Conservation (phyloP, 1,140 invertebrate species). For the Zaprionus kolodkinae region DNA sequence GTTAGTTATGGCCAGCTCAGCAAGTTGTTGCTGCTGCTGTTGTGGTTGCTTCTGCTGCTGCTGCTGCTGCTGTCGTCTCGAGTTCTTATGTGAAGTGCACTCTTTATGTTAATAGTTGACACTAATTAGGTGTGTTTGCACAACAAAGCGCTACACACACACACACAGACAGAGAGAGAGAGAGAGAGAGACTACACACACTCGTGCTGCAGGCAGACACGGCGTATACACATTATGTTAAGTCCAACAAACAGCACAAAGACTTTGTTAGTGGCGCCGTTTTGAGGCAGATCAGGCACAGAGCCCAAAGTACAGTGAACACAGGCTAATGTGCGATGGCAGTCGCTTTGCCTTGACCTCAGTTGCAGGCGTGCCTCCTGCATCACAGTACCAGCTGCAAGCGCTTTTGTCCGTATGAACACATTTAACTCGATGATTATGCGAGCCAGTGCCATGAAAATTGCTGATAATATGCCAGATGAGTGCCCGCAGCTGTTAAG, state of each 20-base stretch:
- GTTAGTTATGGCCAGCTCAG: constrained; percentile 73
- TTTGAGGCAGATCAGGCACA: constrained; percentile 9
- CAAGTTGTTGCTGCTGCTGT: constrained; percentile 35
- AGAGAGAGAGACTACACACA: background rate
- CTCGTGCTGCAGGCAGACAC: constrained; percentile 22
- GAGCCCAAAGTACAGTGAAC: constrained; percentile 42
- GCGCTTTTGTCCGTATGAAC: no score
- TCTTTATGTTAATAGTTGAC: constrained; percentile 83
- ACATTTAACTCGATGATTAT: no score
- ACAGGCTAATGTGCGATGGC: no score
- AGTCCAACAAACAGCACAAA: constrained; percentile 63
- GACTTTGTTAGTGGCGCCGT: constrained; percentile 67
- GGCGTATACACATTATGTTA: constrained; percentile 50
- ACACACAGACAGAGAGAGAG: constrained; percentile 13
- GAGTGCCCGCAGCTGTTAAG: no score
- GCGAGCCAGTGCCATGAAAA: no score
- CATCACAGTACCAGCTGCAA: no score
- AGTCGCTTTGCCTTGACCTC: no score
- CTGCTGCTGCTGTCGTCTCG: constrained; percentile 63
- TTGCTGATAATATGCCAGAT: no score
- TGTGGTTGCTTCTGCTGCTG: constrained; percentile 37
- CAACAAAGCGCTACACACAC: constrained; percentile 62
- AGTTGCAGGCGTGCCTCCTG: no score
- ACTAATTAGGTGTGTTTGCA: constrained; percentile 81
- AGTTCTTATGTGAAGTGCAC: constrained; percentile 80